Conservation (phyloP, 2,113 vertebrate species). For the Pedetes capensis region DNA sequence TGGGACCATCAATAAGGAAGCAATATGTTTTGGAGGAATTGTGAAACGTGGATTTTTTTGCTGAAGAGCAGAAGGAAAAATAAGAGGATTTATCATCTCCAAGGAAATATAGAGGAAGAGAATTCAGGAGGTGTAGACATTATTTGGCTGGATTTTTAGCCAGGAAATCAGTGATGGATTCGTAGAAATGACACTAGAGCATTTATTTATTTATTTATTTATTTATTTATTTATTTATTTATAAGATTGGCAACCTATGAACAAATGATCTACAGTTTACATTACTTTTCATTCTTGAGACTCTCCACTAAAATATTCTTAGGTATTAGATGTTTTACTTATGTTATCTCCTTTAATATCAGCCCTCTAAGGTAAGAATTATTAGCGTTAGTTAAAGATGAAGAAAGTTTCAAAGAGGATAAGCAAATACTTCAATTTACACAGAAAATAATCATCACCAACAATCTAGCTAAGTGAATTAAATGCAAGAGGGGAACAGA, state of each 20-base stretch:
- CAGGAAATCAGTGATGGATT: neutral
- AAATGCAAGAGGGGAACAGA: neutral
- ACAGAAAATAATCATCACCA: neutral
- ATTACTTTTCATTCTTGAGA: neutral
- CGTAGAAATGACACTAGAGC: neutral
- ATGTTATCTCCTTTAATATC: neutral
- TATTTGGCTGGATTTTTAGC: slow-evolving; percentile 7
- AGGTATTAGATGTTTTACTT: neutral
- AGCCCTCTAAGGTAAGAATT: neutral
- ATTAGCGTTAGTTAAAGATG: neutral
- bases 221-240: too few relatives aligned
- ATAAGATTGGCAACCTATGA: neutral
- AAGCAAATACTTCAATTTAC: neutral
- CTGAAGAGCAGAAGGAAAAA: neutral
- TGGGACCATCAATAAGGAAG: neutral
- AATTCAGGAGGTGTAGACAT: neutral
- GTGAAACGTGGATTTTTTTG: neutral
- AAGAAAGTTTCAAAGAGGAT: slow-evolving; percentile 8
- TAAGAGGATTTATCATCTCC: neutral
- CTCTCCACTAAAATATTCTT: neutral
- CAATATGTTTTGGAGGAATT: neutral
- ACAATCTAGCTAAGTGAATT: neutral
- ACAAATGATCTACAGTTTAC: neutral
- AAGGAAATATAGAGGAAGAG: neutral
- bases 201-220: too few relatives aligned